phyloP scores from a whole-genome alignment of 2,888 invertebrate species.

The Nomada flava region DNA sequence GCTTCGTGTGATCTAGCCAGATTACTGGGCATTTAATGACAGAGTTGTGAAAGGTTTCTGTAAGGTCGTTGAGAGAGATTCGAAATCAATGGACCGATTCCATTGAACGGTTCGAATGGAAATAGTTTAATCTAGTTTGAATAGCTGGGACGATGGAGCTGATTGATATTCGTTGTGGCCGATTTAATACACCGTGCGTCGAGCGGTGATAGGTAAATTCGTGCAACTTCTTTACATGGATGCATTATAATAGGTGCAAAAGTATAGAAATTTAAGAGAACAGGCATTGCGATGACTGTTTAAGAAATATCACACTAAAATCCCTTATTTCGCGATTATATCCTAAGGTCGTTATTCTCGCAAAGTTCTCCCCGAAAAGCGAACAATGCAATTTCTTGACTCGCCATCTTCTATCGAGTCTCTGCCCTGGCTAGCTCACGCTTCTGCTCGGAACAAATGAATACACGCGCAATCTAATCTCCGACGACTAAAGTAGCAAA shows the following conservation, averaged over 20 bases:
- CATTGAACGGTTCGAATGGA: not conserved
- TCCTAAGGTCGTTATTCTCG: not conserved
- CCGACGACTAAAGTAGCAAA: conserved; percentile 34
- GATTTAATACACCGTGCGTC: conserved; percentile 4
- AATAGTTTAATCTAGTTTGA: not conserved
- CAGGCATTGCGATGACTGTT: not conserved
- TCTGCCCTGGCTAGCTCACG: conserved; percentile 17
- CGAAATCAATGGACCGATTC: not conserved
- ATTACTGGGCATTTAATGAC: too few relatives aligned
- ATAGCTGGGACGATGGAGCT: not conserved
- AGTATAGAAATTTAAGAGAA: not conserved
- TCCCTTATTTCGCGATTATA: not conserved
- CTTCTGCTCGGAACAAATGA: conserved; percentile 52
- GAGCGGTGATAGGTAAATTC: conserved; percentile 39
- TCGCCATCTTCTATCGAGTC: conserved; percentile 28
- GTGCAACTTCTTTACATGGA: too few relatives aligned
- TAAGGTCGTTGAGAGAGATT: not conserved
- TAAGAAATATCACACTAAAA: not conserved
- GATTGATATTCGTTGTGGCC: not conserved
- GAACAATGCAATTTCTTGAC: not conserved
- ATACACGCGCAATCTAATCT: conserved; percentile 51
- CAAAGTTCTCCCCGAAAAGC: not conserved
- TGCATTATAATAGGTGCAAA: too few relatives aligned
- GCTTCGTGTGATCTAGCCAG: too few relatives aligned
- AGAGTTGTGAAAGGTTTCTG: too few relatives aligned